Evolutionary conservation across 2,797 vertebrate species (phyloP), one percentile per base, ranked within the genome.

Genomic region (Sebastes matsubarae): DNA sequence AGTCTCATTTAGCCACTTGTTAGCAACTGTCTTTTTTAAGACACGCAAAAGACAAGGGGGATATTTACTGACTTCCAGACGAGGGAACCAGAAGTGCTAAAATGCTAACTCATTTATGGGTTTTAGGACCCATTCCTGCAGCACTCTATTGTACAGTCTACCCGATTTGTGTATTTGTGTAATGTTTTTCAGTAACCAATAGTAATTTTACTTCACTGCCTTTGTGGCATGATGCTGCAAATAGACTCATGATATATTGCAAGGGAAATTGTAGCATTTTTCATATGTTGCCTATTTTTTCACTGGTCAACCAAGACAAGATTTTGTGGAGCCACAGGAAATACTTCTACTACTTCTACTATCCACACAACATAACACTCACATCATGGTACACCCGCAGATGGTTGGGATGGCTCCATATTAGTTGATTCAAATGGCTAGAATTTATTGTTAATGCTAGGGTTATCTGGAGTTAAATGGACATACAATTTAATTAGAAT

Each of bases 401-500:
- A 65, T 55, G 55, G 2, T 46, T 77, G 16, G 27, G 6, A 59
- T 54, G 42, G 77, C 70, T 88, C 57, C 70, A 25, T 52, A 68
- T 84, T 74, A 75, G 32, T 36, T 75, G 9, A 68, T 79, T 79
- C 54, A 70, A 30, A 73, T 36, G 52, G 25, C 38, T 25, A 2
- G 18, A 76, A 75, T 60, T 18, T 2, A 70, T 13, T 3, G 59
- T 76, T 74, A 79, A 75, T 78, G 60, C 61, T 27, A 24, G 66
- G 64, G 50, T 81, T 86, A 64, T 87, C 61, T 79, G 34, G 66
- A 79, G 68, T 72, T 70, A 79, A 84, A 89, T 77, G 2, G 73
- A 76, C 32, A 67, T 27, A 64, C 20, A 72, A 90, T 87, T 61
- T 1, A 80, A 86, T 89, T 83, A 82, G n/a, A 83, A 75, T 76